Percentiles rank a stretch among this genome's conserved stretches.
phyloP scores from a whole-genome alignment of 2,797 vertebrate species.

The Sylvilagus floridanus region DNA sequence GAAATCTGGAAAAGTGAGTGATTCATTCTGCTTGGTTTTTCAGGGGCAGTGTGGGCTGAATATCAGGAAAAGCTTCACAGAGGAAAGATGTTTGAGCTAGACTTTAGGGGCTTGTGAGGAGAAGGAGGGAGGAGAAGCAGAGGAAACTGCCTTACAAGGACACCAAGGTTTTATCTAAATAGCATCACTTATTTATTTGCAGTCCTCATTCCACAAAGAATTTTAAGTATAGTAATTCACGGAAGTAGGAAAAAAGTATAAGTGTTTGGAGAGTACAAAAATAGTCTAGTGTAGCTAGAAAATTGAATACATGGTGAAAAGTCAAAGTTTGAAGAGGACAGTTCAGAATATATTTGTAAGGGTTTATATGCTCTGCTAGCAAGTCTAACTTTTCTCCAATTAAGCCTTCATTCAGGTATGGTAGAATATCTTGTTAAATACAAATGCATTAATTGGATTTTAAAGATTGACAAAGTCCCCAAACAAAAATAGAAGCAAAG shows the following conservation, averaged over 20 bases:
- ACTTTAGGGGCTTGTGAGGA: background rate
- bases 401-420: background rate
- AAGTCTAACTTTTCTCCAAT: slow-evolving; percentile 21
- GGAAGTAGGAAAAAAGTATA: background rate
- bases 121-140: background rate
- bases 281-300: background rate
- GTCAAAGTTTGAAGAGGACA: background rate
- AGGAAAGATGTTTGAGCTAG: background rate
- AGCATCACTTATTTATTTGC: background rate
- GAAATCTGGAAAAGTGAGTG: slow-evolving; percentile 31
- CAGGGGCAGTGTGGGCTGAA: slow-evolving; percentile 42
- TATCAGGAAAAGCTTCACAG: background rate
- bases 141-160: background rate
- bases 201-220: background rate
- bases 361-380: background rate
- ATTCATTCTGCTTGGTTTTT: slow-evolving; percentile 40
- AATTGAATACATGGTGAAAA: background rate
- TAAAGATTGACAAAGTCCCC: slow-evolving; percentile 4
- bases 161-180: background rate
- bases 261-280: background rate
- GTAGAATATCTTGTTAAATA: background rate
- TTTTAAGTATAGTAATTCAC: background rate
- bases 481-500: background rate
- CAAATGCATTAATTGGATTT: background rate
- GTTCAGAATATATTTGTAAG: background rate